Evolutionary conservation across 2,113 vertebrate genomes (phyloP), one percentile per base, ranked within the genome.

Genomic region (Lanius ludovicianus): DNA sequence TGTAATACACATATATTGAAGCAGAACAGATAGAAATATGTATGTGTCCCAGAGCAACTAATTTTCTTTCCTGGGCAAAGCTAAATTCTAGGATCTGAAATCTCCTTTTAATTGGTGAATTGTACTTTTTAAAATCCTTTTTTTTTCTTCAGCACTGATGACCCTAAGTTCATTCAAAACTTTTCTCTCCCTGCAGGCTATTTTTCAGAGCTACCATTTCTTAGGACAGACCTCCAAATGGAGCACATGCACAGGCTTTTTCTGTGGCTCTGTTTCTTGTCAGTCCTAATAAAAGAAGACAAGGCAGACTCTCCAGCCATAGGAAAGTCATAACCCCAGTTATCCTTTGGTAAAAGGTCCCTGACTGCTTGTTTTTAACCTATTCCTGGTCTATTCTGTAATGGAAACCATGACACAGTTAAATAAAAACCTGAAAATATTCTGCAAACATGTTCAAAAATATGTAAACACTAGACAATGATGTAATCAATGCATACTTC

Each of bases 261-360:
- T 89, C 47, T 87, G 22, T 68, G 69, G 33, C 16, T 80, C 53
- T 93, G 22, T 47, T 87, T 94, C 87, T 88, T 94, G 85, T 91
- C 82, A 94, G 44, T 46, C 44, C 65, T 7, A 79, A 60, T 91
- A 69, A 59, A 89, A 75, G 57, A 22, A 68, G 37, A 62, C 24
- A 74, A 84, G 83, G 81, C 68, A 77, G 33, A 13, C 22, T 86
- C 47, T 93, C 23, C 63, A 88, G 50, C 59, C 0, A 0, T 76
- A 93, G 59, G 35, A 67, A 93, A 93, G 63, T 85, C 59, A 44
- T 62, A 94, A 90, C 57, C 83, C 30, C 68, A 70, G 15, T 16
- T 59, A 39, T 63, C 20, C 15, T 57, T 69, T 39, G 30, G 16
- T 88, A 77, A 90, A 85, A 90, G 44, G 57, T 88, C 25, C n/a